Evolutionary conservation across 2,797 vertebrate genomes (phyloP).

Genomic region (Cyprinella venusta): DNA sequence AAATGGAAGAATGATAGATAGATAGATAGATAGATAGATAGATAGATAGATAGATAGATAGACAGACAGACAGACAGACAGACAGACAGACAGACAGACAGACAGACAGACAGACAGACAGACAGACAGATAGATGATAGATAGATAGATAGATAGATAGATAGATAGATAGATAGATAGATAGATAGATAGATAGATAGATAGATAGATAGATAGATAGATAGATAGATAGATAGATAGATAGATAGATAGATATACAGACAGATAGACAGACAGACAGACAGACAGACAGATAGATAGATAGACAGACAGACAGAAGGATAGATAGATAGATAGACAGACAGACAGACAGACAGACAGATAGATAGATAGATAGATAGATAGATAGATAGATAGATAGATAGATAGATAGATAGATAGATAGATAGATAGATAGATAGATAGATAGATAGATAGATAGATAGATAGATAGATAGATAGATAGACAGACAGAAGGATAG

Average conservation of each 20-base stretch:
- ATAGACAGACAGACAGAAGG: neutral
- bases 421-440: too few species aligned
- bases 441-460: too few species aligned
- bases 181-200: too few species aligned
- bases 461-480: accelerated
- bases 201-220: too few species aligned
- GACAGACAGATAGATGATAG: neutral
- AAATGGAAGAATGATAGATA: neutral
- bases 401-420: too few species aligned
- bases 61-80: too few species aligned
- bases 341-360: neutral
- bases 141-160: too few species aligned
- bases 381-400: neutral
- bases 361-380: neutral
- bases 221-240: too few species aligned
- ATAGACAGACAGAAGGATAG: too few species aligned
- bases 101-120: too few species aligned
- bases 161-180: accelerated
- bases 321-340: accelerated
- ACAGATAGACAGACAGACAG: neutral
- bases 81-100: accelerated
- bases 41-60: neutral
- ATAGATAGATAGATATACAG: too few species aligned
- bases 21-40: neutral
- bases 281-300: neutral